Evolutionary conservation across 2,797 vertebrate genomes (phyloP), one percentile per base, ranked within the genome.

Genomic region (Tiaroga cobitis): DNA sequence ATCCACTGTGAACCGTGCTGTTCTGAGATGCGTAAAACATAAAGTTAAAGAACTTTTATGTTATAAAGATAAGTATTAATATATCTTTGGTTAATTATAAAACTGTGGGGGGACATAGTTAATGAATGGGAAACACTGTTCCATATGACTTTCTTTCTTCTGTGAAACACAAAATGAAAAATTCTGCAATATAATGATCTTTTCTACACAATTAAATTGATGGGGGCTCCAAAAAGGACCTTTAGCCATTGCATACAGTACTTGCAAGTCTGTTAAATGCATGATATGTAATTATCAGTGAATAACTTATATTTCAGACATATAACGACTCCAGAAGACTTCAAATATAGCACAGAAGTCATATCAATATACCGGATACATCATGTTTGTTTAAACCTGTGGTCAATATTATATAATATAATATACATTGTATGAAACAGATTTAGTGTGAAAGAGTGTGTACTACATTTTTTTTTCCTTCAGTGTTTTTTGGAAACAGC

Each of bases 341-440:
- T 61, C 4, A 5, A 26, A 61, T 26, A 70, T n/a, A 46, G 24
- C 13, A 4, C 24, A 72, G 39, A 43, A 72, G 69, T 26, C 39
- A 16, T 43, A 49, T 32, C 5, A 54, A 75, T 1, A n/a, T 49
- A 8, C 41, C 46, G 10, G 7, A 49, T 21, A 32, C 2, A 34
- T 32, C 5, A 75, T 51, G 5, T 34, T 75, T 9, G 37, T 76
- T 54, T 1, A 76, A 19, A 56, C 19, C 49, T 56, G 29, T 56
- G 32, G 73, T 76, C 29, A 75, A 5, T 75, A 76, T 51, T 34
- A 5, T 75, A 76, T 51, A 75, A 5, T 75, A 76, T 51, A 75
- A 5, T 75, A 76, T 51, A 21, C 0, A 0, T 32, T 54, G 3
- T 13, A 51, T 54, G 41, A 26, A 73, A 73, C 26, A 49, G 8